Evolutionary conservation across 2,888 invertebrate species (phyloP).

Genomic region (Hydriomena furcata): DNA sequence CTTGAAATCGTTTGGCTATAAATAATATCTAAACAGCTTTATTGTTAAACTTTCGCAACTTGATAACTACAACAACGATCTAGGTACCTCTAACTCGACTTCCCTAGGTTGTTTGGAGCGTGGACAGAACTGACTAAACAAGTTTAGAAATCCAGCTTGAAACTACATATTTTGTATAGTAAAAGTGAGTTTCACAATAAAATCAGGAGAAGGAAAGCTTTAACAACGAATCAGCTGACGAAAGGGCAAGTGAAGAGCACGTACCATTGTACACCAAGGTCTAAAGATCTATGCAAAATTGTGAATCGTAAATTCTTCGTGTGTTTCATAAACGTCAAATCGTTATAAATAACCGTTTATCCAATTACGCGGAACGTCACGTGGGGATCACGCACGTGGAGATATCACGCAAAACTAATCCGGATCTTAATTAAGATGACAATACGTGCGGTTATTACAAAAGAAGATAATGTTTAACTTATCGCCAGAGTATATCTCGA

Average conservation of each 20-base stretch:
- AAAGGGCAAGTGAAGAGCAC: constrained; percentile 2
- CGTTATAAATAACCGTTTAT: constrained; percentile 30
- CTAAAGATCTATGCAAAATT: constrained; percentile 21
- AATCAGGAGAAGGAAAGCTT: background rate
- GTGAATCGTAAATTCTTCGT: constrained; percentile 19
- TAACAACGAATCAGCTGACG: background rate
- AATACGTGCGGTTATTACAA: constrained; percentile 12
- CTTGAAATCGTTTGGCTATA: constrained; percentile 11
- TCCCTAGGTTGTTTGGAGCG: background rate
- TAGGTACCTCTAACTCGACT: too few relatives aligned
- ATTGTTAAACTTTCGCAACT: constrained; percentile 8
- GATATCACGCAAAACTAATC: constrained; percentile 21
- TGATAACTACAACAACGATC: too few relatives aligned
- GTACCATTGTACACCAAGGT: constrained; percentile 12
- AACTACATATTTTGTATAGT: background rate
- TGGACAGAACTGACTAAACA: background rate
- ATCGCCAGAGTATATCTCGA: background rate
- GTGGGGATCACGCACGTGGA: constrained; percentile 25
- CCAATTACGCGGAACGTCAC: constrained; percentile 28
- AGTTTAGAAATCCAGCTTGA: background rate
- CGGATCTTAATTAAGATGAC: constrained; percentile 17
- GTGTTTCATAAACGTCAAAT: constrained; percentile 21
- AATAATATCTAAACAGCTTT: constrained; percentile 9
- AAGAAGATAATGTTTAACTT: background rate
- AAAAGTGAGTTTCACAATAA: too few relatives aligned